Base-by-base conservation (phyloP, 2,113 vertebrate species). In the Eptesicus fuscus region DNA sequence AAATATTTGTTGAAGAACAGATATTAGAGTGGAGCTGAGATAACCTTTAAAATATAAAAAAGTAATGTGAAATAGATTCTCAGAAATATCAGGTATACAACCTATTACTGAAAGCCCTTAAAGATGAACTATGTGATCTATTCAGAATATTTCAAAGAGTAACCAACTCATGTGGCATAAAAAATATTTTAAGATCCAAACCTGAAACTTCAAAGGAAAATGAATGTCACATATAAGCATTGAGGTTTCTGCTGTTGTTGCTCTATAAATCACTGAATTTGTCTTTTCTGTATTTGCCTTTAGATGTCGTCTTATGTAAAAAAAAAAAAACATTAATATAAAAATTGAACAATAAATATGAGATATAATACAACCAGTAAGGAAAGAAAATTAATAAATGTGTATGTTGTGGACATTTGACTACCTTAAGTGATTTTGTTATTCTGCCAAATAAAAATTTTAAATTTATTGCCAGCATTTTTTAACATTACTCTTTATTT, bases 191-290 rank as follows among this genome's bases (percentile, higher is more conserved):
- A 51, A 59, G 9, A 32, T 70, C 40, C 51, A 95, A 92, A 42
- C 11, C 35, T 56, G 28, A 89, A 94, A 79, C 44, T 40, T 91
- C 59, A 91, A 93, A 93, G n/a, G 3, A 83, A 91, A 91, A 83
- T 37, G 49, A 77, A 70, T 79, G 37, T 22, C 56, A 93, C 67
- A 42, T 63, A 77, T 53, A 74, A 80, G 42, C 8, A 70, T 22
- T 9, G 1, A 2, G 0, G 17, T 22, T 51, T 53, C n/a, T 90
- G 1, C n/a, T 32, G 4, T n/a, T 71, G 49, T 67, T 88, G 12
- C 42, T 67, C 22, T 85, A 59, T 73, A 92, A 87, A 59, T 71
- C 32, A 83, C 28, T 63, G 13, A 35, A 7, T 82, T 82, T 90
- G 2, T 49, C 40, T 79, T 86, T 49, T 10, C 1, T 85, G 7